These are phyloP conservation scores for Actinernus sp. DNA, from an alignment of 92 coral and sea anemone genomes.

Conservation along the genomic window DNA sequence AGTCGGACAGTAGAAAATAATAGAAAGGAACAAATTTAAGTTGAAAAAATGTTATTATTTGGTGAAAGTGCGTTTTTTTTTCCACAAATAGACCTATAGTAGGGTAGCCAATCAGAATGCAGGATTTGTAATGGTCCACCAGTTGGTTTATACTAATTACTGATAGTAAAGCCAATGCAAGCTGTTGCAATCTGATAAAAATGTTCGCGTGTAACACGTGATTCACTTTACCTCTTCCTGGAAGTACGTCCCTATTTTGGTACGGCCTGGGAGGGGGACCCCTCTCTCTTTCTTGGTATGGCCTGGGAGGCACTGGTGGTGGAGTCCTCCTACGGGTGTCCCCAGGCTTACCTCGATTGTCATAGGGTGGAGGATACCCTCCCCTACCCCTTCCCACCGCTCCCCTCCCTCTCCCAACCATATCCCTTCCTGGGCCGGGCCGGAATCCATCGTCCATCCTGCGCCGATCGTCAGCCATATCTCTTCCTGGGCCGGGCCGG, in stretches of 20 bases:
- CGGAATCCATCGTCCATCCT: conserved; percentile 84
- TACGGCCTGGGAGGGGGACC: conserved; percentile 30
- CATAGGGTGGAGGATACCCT: conserved; percentile 69
- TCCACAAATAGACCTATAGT: no score
- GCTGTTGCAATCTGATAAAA: no score
- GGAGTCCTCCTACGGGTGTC: conserved; percentile 75
- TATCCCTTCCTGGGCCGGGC: conserved; percentile 70
- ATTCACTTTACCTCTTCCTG: conserved; percentile 29
- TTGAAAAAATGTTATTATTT: no score
- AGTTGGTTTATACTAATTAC: no score
- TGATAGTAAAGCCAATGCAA: no score
- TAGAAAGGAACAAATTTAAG: no score
- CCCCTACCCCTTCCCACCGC: conserved; percentile 77
- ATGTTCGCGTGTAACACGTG: no score
- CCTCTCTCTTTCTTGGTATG: conserved; percentile 67
- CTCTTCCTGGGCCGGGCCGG: conserved; percentile 7
- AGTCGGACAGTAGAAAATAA: no score
- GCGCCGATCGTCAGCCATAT: conserved; percentile 42
- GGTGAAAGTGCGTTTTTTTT: no score
- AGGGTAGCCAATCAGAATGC: no score
- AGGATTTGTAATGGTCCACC: no score
- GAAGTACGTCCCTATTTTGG: conserved; percentile 21
- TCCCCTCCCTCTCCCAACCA: conserved; percentile 66
- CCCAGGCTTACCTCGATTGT: conserved; percentile 71
- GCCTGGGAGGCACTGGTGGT: conserved; percentile 68